Evolutionary conservation across 1,140 invertebrate genomes (phyloP), one percentile per base, ranked within the genome.

Genomic region (Cydia pomonella): DNA sequence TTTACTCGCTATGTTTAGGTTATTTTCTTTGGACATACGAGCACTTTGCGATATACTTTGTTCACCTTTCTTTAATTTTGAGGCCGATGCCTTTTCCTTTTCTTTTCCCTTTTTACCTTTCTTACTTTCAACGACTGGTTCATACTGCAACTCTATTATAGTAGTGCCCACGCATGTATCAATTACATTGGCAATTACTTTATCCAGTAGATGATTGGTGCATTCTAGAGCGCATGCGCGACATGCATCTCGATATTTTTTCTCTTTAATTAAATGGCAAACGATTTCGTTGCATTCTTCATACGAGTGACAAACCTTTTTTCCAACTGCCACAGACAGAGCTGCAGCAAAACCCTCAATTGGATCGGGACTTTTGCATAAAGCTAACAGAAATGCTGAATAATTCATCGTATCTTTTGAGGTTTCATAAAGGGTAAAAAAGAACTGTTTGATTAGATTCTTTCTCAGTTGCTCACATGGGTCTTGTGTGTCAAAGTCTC

Each of bases 291-390:
- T 84, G 72, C 95, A 94, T n/a, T 93, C 88, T 3, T 86, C 77
- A 38, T 80, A 23, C 25, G 89, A 82, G 63, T 84, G 89, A 82
- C 94, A 95, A 21, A 94, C 86, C 38, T 88, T 84, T 78, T 92
- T 93, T 2, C 94, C 94, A n/a, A 94, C 76, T 21, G 92, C 89
- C 59, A 95, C 83, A 47, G 92, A 91, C 10, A 95, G 80, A 2
- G 95, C 95, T 75, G 93, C 94, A 0, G 88, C 93, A 38, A 95
- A 92, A 0, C 95, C 95, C 76, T 92, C 83, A 5, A 90, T 86
- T 3, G 93, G 92, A 83, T 94, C 84, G 12, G 81, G 74, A 76
- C 89, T 93, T 86, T 95, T 95, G 79, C 94, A 95, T 83, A 95
- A 95, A 13, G 93, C 93, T 66, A 95, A 79, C 18, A 95, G 78